Evolutionary conservation across 1,140 invertebrate species (phyloP), one percentile per base, ranked within the genome.

Genomic region (Kradibia gibbosae): DNA sequence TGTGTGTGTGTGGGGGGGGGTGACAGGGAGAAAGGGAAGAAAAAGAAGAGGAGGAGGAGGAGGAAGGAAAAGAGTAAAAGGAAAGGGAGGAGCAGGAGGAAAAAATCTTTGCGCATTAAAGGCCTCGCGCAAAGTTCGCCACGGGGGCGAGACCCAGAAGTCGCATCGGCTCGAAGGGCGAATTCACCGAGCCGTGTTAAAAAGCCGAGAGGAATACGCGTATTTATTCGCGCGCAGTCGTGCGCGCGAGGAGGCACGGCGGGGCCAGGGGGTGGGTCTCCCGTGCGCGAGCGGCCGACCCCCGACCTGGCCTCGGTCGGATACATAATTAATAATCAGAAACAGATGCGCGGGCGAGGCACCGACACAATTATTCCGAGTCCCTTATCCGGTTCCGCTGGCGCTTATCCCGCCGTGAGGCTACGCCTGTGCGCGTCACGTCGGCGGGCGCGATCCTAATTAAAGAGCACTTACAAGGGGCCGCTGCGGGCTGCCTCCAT

Each of bases 261-360:
- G 45, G 34, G 28, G 13, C 76, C n/a, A 15, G 34, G 17, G 62
- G 17, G 17, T 34, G 5, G 22, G 10, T 81, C 85, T 84, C 79
- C 88, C 86, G 86, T 88, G 87, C 85, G 85, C 50, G 73, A 86
- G 84, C 78, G 67, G 39, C 36, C 45, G 11, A n/a, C 67, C 67
- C 84, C 82, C 86, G 84, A 81, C 83, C 83, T 85, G 85, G 84
- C 85, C 87, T 88, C 87, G 87, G 50, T 75, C 42, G n/a, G 50
- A 90, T 89, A 90, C 89, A n/a, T 90, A 90, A 90, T 90, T 90
- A 90, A 89, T 89, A 90, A 90, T 90, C 89, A 90, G 89, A 90
- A 90, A 90, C 89, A 90, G 89, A 89, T 90, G 89, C 88, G 86
- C 86, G 53, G 22, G n/a, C 28, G 20, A 20, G 36, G 22, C 48